phyloP scores from a whole-genome alignment of 2,888 invertebrate genomes.

The Drosophila diplacantha region DNA sequence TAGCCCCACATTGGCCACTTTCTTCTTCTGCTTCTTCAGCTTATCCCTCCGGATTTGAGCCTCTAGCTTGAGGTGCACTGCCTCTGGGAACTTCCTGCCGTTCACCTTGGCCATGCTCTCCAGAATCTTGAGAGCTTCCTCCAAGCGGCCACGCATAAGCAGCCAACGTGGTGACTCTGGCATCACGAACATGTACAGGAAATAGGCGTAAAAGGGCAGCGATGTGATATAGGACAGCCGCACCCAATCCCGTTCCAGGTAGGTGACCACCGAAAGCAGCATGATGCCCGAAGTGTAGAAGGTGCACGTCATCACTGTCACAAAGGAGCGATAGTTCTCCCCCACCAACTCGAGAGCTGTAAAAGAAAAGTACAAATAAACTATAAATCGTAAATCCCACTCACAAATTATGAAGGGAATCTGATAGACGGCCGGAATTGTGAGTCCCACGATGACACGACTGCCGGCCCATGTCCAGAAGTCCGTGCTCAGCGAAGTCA shows the following conservation, averaged over 20 bases:
- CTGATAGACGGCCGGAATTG: slow-evolving; percentile 94
- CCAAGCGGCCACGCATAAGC: slow-evolving; percentile 87
- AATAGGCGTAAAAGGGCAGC: slow-evolving; percentile 89
- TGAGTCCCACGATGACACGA: slow-evolving; percentile 90
- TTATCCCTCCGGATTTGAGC: slow-evolving; percentile 84
- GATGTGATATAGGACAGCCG: slow-evolving; percentile 88
- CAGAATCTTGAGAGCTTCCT: slow-evolving; percentile 88
- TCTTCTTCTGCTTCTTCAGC: slow-evolving; percentile 80
- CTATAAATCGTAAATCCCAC: slow-evolving; percentile 69
- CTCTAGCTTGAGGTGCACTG: slow-evolving; percentile 85
- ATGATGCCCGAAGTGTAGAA: slow-evolving; percentile 93
- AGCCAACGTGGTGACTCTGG: slow-evolving; percentile 96
- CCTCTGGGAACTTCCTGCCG: slow-evolving; percentile 85
- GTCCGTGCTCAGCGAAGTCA: slow-evolving; percentile 87
- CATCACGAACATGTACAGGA: slow-evolving; percentile 89
- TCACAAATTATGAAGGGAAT: slow-evolving; percentile 96
- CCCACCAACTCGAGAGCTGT: slow-evolving; percentile 93
- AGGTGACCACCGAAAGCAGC: slow-evolving; percentile 89
- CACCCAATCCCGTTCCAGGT: slow-evolving; percentile 90
- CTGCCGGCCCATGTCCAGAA: slow-evolving; percentile 91
- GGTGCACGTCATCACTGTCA: slow-evolving; percentile 93
- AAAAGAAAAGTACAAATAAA: slow-evolving; percentile 46
- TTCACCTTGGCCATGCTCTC: slow-evolving; percentile 88
- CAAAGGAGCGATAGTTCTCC: slow-evolving; percentile 92
- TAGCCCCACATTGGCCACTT: slow-evolving; percentile 76